Conservation (phyloP, 2,888 invertebrate species). For the Liposcelis brunnea region DNA sequence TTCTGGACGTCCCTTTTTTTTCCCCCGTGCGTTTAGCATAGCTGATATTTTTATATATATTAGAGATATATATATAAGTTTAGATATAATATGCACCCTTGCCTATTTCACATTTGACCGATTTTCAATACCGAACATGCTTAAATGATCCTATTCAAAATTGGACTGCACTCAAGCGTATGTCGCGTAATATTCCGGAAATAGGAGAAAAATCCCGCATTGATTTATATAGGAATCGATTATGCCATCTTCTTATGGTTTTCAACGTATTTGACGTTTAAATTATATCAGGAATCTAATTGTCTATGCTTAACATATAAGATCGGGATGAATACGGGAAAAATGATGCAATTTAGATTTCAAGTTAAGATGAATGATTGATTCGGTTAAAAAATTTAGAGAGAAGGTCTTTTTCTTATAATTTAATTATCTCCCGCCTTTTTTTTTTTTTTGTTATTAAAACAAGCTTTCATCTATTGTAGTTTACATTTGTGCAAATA, state of each 20-base stretch:
- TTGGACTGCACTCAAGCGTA: slow-evolving; percentile 5
- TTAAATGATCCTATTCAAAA: slow-evolving; percentile 6
- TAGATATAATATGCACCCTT: slow-evolving; percentile 6
- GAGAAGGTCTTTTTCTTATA: not conserved
- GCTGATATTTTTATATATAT: not conserved
- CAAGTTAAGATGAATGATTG: slow-evolving; percentile 2
- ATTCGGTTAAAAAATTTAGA: too few relatives aligned
- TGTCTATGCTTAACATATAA: too few relatives aligned
- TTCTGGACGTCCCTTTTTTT: too few relatives aligned
- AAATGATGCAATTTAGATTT: slow-evolving; percentile 1
- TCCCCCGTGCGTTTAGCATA: not conserved
- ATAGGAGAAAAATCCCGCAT: too few relatives aligned
- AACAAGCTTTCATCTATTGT: too few relatives aligned
- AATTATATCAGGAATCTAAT: too few relatives aligned
- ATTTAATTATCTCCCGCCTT: slow-evolving; percentile 1
- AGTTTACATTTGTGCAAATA: slow-evolving; percentile 4
- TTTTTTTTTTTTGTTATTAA: not conserved
- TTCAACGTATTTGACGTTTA: too few relatives aligned
- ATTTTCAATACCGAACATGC: slow-evolving; percentile 5
- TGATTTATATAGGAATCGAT: too few relatives aligned
- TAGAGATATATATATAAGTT: not conserved
- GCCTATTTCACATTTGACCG: slow-evolving; percentile 6
- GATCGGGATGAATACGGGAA: too few relatives aligned
- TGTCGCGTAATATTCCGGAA: not conserved
- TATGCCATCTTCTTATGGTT: too few relatives aligned